Base-by-base conservation (phyloP, 2,797 vertebrate genomes). In the Falco berigora region DNA sequence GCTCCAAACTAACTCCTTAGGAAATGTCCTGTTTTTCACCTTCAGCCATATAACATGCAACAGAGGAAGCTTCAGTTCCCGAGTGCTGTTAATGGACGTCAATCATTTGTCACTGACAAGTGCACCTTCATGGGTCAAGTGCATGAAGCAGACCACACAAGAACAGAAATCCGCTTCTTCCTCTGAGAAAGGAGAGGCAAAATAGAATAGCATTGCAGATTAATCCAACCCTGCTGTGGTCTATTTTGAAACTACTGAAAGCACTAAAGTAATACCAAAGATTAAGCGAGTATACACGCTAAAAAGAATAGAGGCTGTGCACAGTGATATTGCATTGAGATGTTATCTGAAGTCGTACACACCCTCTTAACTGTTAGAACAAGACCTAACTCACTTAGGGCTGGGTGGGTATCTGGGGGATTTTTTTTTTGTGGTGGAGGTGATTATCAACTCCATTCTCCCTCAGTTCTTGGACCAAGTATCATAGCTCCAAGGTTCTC, bases 301-400 rank as follows among this genome's bases (percentile, higher is more conserved):
- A 81, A 67, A 75, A 58, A 86, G 87, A 84, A 95, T 22, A 85
- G 68, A 86, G 38, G 13, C 52, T 85, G n/a, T 62, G 90, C 86
- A 83, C 64, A 73, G 72, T 13, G 22, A 74, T 95, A 90, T 4
- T 17, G 16, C 63, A 58, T 23, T 22, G 78, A 95, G 95, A 96
- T 96, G 22, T 89, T 96, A 96, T 97, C 96, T 73, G 9, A 55
- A 83, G 18, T 5, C 72, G 58, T 9, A 94, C 92, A 96, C 94
- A 72, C 96, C 95, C 84, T 97, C 75, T 11, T 58, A 95, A 92
- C 93, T 83, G 93, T 83, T 72, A 95, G 93, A 92, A 97, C 95
- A 97, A 91, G 96, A 95, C 42, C n/a, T 40, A 91, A 88, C 63
- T 90, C 84, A 86, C 85, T 62, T 66, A 49, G 38, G 58, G 52